A percentile compares a stretch with the other conserved stretches of the same genome.
These are phyloP conservation scores for Gavia stellata DNA, from an alignment of 2,113 vertebrate species.

Conservation along the genomic window DNA sequence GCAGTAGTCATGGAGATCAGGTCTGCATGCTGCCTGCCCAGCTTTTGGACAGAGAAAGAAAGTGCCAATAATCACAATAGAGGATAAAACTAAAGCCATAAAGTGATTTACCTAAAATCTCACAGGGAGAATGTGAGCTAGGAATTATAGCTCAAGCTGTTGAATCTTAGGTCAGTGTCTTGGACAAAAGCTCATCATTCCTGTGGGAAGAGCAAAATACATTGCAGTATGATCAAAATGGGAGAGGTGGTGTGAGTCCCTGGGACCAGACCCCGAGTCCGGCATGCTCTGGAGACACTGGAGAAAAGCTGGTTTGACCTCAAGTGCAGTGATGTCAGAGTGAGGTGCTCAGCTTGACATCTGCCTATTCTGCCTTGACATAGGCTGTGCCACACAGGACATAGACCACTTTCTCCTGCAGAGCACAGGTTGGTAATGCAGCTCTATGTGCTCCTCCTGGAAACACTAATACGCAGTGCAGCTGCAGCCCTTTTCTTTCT, in stretches of 20 bases:
- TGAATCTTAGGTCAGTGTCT: not conserved
- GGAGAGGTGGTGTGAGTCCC: not conserved
- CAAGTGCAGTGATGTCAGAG: not conserved
- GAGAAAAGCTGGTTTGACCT: not conserved
- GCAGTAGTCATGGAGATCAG: not conserved
- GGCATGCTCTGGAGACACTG: accelerated
- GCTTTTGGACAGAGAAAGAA: not conserved
- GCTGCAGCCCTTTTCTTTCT: not conserved
- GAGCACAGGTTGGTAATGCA: not conserved
- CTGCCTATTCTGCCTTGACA: not conserved
- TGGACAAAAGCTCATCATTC: not conserved
- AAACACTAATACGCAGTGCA: not conserved
- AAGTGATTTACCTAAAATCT: not conserved
- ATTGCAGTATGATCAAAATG: no score
- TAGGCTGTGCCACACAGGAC: not conserved
- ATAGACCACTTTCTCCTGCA: not conserved
- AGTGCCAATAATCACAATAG: not conserved
- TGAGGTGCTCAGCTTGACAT: not conserved
- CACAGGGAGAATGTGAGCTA: not conserved
- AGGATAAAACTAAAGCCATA: not conserved
- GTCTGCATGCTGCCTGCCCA: not conserved
- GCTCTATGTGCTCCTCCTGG: not conserved
- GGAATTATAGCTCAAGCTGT: not conserved
- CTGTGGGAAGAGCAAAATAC: not conserved
- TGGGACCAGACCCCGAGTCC: accelerated